These are phyloP conservation scores for Chaetorhynchus papuensis DNA, from an alignment of 2,113 vertebrate species.

Conservation along the genomic window DNA sequence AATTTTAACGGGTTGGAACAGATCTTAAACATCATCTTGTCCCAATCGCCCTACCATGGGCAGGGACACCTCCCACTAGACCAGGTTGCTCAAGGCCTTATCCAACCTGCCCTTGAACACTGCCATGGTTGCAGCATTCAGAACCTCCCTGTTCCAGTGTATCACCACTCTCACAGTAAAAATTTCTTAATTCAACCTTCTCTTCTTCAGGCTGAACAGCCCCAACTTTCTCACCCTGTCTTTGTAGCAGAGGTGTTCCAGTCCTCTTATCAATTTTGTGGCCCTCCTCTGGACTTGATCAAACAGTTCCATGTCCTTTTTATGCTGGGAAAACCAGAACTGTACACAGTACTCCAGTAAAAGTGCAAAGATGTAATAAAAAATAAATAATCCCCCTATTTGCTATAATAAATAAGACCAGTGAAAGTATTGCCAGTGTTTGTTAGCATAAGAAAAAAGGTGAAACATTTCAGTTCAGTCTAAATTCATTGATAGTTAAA, in stretches of 20 bases:
- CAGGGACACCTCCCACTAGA: not conserved
- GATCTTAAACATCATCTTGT: not conserved
- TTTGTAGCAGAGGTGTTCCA: not conserved
- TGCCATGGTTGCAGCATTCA: not conserved
- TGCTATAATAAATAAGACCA: not conserved
- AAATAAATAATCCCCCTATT: not conserved
- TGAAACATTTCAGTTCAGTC: not conserved
- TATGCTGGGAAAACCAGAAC: not conserved
- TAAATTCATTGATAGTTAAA: not conserved
- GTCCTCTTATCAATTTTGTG: not conserved
- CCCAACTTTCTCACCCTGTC: not conserved
- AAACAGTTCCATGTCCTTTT: not conserved
- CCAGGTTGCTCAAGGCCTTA: not conserved
- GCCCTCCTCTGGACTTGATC: not conserved
- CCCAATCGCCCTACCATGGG: rapidly evolving
- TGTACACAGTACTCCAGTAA: not conserved
- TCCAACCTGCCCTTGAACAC: not conserved
- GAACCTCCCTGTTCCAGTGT: not conserved
- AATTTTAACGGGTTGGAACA: not conserved
- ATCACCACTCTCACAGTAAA: not conserved
- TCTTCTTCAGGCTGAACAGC: not conserved
- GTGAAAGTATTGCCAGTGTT: not conserved
- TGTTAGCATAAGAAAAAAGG: not conserved
- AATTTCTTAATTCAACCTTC: not conserved
- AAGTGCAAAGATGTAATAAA: not conserved